Base-by-base conservation (phyloP, 2,113 vertebrate species). In the Caranx ignobilis region DNA sequence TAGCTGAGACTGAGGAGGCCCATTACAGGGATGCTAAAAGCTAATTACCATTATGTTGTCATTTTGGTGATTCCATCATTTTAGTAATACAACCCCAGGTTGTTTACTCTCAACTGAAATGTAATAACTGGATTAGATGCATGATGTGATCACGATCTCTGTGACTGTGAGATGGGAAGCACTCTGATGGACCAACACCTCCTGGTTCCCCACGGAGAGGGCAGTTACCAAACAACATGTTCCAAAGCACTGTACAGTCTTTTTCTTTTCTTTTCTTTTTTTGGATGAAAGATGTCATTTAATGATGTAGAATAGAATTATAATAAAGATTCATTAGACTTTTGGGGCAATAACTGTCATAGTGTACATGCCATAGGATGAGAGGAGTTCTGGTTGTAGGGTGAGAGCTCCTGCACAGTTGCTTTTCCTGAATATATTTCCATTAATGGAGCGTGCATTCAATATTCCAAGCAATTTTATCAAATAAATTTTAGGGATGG, bases 41-140 rank as follows among this genome's bases (percentile, higher is more conserved):
- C 4, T 64, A 65, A 77, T 73, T 68, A 26, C 21, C 11, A 72
- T 71, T 67, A 52, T 19, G 35, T n/a, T 48, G 52, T 45, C 11
- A 56, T 76, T 72, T 79, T 26, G 62, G 62, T 41, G 39, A 80
- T 77, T 78, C 72, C 47, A 64, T 79, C 31, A 62, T 85, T 43
- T 61, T 56, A 35, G 83, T 67, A 73, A 79, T 64, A 31, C 34
- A 59, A 83, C 81, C 72, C 63, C 65, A 72, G 19, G 18, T 56
- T 84, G 66, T 82, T 88, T 71, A 80, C 81, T 64, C 37, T 72
- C 31, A 32, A 47, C 31, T 54, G 41, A 65, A 56, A 59, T 79
- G 48, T 48, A 70, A 67, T 74, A 84, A 84, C 50, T 79, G 43
- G 48, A 81, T 86, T 66, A 67, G 66, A 64, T 70, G 47, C 45